A percentile compares a stretch with the other conserved stretches of the same genome.
Conservation (phyloP, 1,140 invertebrate species). For the Thereuonema tuberculata region DNA sequence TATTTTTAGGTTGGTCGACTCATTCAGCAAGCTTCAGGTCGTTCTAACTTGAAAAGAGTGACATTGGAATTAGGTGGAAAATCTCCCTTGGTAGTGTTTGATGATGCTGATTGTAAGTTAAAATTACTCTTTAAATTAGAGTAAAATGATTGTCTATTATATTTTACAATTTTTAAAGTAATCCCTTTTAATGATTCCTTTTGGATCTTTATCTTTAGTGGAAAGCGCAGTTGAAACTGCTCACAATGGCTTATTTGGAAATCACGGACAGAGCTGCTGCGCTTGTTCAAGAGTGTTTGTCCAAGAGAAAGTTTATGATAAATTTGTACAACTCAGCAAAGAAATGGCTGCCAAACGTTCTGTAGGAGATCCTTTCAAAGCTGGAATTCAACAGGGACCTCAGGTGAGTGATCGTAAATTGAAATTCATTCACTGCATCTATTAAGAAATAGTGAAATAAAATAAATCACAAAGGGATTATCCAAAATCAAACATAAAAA, state of each 20-base stretch:
- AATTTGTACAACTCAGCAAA: constrained; percentile 60
- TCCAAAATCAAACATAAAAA: constrained; percentile 79
- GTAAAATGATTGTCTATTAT: too few species aligned
- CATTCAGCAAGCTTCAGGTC: too few species aligned
- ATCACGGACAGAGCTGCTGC: constrained; percentile 82
- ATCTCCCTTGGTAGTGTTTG: too few species aligned
- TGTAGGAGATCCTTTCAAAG: constrained; percentile 67
- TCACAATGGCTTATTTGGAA: constrained; percentile 61
- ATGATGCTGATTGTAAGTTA: too few species aligned
- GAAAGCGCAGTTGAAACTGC: constrained; percentile 63
- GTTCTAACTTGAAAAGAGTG: too few species aligned
- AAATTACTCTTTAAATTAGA: too few species aligned
- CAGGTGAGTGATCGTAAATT: constrained; percentile 43
- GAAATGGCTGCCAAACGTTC: constrained; percentile 49
- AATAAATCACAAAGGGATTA: constrained; percentile 41
- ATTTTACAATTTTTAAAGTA: too few species aligned
- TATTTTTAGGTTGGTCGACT: too few species aligned
- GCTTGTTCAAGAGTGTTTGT: constrained; percentile 81
- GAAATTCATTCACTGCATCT: too few species aligned
- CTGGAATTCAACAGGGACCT: constrained; percentile 56
- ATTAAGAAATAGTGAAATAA: not conserved
- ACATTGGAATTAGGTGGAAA: too few species aligned
- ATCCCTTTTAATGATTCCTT: too few species aligned
- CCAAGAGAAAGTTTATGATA: constrained; percentile 71
- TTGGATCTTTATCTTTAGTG: constrained; percentile 49